Conservation (phyloP, 2,888 invertebrate species). For the Caenorhabditis doughertyi region DNA sequence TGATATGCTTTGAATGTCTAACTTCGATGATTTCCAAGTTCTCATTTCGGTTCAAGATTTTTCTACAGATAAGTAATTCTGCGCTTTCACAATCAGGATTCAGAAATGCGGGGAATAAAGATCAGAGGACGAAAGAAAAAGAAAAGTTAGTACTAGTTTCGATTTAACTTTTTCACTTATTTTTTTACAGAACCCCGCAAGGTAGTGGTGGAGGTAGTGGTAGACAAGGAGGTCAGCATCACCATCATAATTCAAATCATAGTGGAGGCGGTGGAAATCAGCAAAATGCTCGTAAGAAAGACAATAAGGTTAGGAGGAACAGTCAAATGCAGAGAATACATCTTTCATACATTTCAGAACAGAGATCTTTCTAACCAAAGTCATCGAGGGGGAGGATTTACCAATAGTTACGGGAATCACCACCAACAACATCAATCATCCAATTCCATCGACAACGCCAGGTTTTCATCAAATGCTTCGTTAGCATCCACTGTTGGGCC, state of each 20-base stretch:
- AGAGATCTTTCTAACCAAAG: constrained; percentile 53
- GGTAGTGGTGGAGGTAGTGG: constrained; percentile 12
- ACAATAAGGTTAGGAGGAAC: constrained; percentile 16
- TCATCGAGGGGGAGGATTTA: constrained; percentile 37
- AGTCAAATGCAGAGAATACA: background rate
- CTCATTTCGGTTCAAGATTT: constrained; percentile 27
- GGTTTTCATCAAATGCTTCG: constrained; percentile 25
- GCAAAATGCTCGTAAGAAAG: constrained; percentile 12
- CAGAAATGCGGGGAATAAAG: constrained; percentile 8
- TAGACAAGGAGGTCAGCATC: constrained; percentile 15
- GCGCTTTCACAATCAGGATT: background rate
- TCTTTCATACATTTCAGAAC: constrained; percentile 35
- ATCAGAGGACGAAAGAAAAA: constrained; percentile 25
- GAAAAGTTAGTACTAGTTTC: constrained; percentile 3
- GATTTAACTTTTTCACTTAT: too few species aligned
- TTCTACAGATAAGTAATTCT: constrained; percentile 13
- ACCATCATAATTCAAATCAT: constrained; percentile 19
- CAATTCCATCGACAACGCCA: background rate
- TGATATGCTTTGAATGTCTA: background rate
- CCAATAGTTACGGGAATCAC: constrained; percentile 6
- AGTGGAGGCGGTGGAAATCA: constrained; percentile 1
- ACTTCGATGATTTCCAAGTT: background rate
- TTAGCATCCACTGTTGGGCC: constrained; percentile 5
- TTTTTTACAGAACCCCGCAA: too few species aligned
- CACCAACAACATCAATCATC: constrained; percentile 7